Base-by-base conservation (phyloP, 2,113 vertebrate species). In the Dasyornis broadbenti region DNA sequence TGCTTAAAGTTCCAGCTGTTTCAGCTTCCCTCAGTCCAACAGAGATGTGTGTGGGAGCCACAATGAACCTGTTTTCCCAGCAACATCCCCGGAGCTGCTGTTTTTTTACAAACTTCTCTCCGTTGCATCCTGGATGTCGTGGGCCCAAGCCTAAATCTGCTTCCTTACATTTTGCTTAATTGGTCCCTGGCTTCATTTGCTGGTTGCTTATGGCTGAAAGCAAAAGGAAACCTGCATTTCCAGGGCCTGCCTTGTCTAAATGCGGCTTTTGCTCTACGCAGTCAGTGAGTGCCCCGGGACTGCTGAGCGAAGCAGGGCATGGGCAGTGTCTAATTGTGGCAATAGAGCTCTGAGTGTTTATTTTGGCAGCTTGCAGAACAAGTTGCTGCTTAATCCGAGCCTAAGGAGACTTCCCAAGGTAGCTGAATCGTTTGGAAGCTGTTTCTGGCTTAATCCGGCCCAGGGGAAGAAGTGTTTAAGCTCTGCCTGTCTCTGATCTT, bases 121-220 rank as follows among this genome's bases (percentile, higher is more conserved):
- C 0, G 2, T 82, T 76, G 45, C 45, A 45, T 64, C 52, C 70
- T n/a, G 21, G 33, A 65, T 79, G 18, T 61, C 6, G 7, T 2
- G 28, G 66, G 63, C 82, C 64, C 66, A 30, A 3, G 21, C 39
- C 70, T 57, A 28, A 65, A 45, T 65, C 54, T 66, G 72, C 79
- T 75, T 66, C 66, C 59, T 82, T 73, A 49, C 42, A 47, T 73
- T 59, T 45, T 11, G 1, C 57, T 90, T 95, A 91, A 94, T 95
- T 91, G 75, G 63, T 90, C 90, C 90, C 82, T 90, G 47, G 54
- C 54, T 90, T 95, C 59, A 54, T 90, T 80, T 92, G 54, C 47
- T 9, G 6, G 10, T 47, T 90, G 87, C 63, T 90, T 75, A 71
- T 70, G 90, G 72, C 85, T 82, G 60, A 82, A 90, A 92, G 60